Conservation (phyloP, 2,888 invertebrate genomes). For the Lamellibrachia satsuma region DNA sequence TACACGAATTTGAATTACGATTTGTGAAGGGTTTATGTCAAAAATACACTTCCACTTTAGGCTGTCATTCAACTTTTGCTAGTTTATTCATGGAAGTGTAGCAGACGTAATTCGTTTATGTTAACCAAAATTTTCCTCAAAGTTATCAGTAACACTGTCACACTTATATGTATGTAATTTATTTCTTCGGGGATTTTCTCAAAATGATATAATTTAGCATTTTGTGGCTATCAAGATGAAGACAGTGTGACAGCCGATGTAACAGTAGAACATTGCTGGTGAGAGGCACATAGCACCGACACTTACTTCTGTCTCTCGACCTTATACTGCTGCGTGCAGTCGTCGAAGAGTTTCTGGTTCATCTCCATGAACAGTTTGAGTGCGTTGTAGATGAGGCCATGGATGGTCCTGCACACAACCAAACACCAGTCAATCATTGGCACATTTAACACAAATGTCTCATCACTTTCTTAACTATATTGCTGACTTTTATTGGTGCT, state of each 20-base stretch:
- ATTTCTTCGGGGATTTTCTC: too few species aligned
- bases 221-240: too few species aligned
- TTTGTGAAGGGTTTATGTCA: too few species aligned
- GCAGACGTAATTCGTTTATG: too few species aligned
- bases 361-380: slow-evolving; percentile 99
- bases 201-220: too few species aligned
- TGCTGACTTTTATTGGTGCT: background rate
- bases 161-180: too few species aligned
- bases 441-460: background rate
- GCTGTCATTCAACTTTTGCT: too few species aligned
- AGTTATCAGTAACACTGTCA: too few species aligned
- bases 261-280: background rate
- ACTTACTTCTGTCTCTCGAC: slow-evolving; percentile 98
- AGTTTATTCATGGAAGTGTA: too few species aligned
- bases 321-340: slow-evolving; percentile 96
- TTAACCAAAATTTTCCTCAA: too few species aligned
- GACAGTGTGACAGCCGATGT: background rate
- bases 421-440: background rate
- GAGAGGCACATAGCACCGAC: background rate
- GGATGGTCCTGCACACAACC: slow-evolving; percentile 77
- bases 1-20: too few species aligned
- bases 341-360: slow-evolving; percentile 99
- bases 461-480: background rate
- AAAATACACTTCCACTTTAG: too few species aligned
- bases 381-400: slow-evolving; percentile 99